Conservation (phyloP, 2,888 invertebrate genomes). For the Drosophila testacea region DNA sequence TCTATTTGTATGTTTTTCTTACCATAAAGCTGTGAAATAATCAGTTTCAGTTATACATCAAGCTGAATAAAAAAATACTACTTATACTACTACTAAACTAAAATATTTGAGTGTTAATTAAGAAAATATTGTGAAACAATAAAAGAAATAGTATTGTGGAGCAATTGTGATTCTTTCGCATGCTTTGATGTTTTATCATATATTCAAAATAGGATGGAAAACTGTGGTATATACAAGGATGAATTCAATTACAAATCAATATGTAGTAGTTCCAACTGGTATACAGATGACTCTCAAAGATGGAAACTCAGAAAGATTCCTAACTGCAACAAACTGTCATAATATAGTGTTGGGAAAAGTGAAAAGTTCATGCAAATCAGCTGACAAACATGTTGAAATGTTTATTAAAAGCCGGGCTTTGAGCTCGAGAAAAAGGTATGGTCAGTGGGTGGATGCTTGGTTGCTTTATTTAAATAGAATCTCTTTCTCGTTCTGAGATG, state of each 20-base stretch:
- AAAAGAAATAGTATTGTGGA: too few species aligned
- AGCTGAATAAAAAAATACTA: neutral
- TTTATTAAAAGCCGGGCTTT: neutral
- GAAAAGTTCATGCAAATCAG: neutral
- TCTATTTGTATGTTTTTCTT: too few species aligned
- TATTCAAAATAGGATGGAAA: neutral
- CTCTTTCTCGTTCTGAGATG: neutral
- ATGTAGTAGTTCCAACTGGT: neutral
- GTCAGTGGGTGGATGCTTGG: constrained; percentile 5
- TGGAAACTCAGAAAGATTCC: neutral
- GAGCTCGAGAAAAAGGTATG: neutral
- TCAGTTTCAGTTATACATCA: too few species aligned
- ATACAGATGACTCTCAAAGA: neutral
- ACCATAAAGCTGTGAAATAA: too few species aligned
- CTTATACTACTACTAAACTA: neutral
- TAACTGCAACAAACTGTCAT: too few species aligned
- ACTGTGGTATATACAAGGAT: neutral
- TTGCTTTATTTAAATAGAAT: neutral
- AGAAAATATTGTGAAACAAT: too few species aligned
- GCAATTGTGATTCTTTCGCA: too few species aligned
- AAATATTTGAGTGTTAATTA: too few species aligned
- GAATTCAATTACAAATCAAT: neutral
- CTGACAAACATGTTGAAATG: neutral
- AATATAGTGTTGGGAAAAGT: too few species aligned
- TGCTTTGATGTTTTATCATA: too few species aligned